Base-by-base conservation (phyloP, 2,888 invertebrate species). In the Metellina segmentata region DNA sequence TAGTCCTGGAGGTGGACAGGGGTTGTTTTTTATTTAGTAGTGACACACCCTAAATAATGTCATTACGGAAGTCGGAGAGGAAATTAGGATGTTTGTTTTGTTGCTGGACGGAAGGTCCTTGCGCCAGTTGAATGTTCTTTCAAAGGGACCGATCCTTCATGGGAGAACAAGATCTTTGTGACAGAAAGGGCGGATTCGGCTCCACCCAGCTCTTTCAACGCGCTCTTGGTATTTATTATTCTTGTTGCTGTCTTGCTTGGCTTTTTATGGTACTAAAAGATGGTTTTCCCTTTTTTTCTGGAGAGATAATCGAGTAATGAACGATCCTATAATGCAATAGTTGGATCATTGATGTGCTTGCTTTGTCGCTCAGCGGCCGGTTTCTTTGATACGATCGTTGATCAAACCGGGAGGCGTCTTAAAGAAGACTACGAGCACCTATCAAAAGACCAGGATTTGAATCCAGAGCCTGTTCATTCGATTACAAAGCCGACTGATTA, bases 41-140 rank as follows among this genome's bases (percentile, higher is more conserved):
- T 48, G 87, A 87, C 87, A 86, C 85, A 81, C 87, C 87, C 87
- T 81, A 61, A 81, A 87, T 81, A 81, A 87, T 81, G 72, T 87
- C 79, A 81, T 87, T 87, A 87, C 71, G 81, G 71, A 70, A 78
- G 72, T 20, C 75, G 19, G 72, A 81, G 69, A 87, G 78, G 34
- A 78, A 86, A 86, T 75, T 74, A 77, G 69, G 85, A 53, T 75
- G 85, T 86, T 78, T 86, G 72, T 78, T 70, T 86, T 77, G 81
- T 72, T 77, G 71, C n/a, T 61, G 72, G 81, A 87, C 71, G 86
- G 20, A 70, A 71, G 34, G 53, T 72, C 81, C 81, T 71, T 81
- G 75, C 20, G 72, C 49, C n/a, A 51, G 82, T 89, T 78, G 75
- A 82, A 77, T 74, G 82, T 89, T 89, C 89, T 89, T 89, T 83